Base-by-base conservation (phyloP, 2,113 vertebrate species). In the Xyliphius kryptos region DNA sequence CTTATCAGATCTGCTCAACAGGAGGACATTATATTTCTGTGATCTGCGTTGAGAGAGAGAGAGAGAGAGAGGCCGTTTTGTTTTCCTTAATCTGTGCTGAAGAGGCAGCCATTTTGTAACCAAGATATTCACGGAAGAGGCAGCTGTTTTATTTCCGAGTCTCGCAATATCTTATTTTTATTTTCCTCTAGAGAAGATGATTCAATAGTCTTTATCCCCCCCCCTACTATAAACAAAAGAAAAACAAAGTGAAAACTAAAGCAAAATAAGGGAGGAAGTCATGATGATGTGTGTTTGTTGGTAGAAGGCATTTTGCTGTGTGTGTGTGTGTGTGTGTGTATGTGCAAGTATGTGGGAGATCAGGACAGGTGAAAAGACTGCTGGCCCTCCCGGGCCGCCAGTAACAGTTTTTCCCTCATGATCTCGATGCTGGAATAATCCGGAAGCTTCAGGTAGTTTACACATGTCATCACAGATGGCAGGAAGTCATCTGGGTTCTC, bases 351-450 rank as follows among this genome's bases (percentile, higher is more conserved):
- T 86, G 87, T 77, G 74, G 70, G 87, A 81, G 89, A 95, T 98
- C 95, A 99, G 86, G 96, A 99, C 81, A 99, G 95, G 80, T 99
- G 96, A 89, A 99, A 99, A 56, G 96, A 99, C 86, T 97, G 95
- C 89, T 99, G 95, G 83, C 96, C 96, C 86, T 99, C 96, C 58
- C 95, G 91, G 43, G 95, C 95, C 61, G 96, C 96, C 77, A 94
- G 94, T 88, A 98, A 92, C 85, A 99, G 94, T 91, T 98, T 99
- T 85, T 95, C 92, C 70, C 95, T 90, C 95, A 99, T 98, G 80
- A 97, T 96, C 82, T 96, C 93, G 79, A 97, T 91, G 87, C 92
- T 98, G 72, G 94, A 97, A 87, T 99, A 99, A 90, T 99, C 96
- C 73, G 95, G 96, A 88, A 99, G 87, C 85, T 99, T 98, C 83